Conservation (phyloP, 2,797 vertebrate genomes). For the Tapera naevia region DNA sequence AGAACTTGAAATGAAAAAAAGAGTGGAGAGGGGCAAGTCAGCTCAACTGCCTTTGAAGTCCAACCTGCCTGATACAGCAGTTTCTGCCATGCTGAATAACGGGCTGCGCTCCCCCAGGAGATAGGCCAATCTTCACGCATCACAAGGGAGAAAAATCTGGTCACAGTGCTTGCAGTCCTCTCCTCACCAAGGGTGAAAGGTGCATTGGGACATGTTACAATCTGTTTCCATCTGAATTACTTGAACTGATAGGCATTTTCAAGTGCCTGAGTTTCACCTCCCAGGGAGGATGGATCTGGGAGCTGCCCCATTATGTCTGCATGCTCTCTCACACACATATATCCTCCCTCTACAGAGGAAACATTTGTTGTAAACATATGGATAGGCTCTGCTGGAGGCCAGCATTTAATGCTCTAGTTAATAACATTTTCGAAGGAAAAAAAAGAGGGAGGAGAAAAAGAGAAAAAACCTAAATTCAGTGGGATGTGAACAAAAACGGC, state of each 20-base stretch:
- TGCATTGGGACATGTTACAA: neutral
- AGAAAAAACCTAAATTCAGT: neutral
- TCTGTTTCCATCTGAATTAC: constrained; percentile 10
- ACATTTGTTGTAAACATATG: constrained; percentile 76
- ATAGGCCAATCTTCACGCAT: neutral
- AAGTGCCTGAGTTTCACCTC: neutral
- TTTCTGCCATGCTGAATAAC: fast-evolving
- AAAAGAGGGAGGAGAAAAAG: neutral
- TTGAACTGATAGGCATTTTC: neutral
- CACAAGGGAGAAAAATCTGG: neutral
- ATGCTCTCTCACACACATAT: constrained; percentile 16
- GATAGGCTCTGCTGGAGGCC: constrained; percentile 74
- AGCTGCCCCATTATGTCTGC: neutral
- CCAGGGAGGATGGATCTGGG: constrained; percentile 7
- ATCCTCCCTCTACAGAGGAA: constrained; percentile 20
- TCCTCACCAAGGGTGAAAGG: neutral
- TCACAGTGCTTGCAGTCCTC: fast-evolving
- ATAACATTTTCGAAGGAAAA: constrained; percentile 54
- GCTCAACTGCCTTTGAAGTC: neutral
- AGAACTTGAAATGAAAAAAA: neutral
- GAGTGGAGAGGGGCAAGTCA: neutral
- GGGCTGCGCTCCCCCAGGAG: neutral
- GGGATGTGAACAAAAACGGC: neutral
- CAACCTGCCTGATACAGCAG: neutral
- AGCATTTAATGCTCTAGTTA: constrained; percentile 83